Conservation (phyloP, 2,797 vertebrate species). For the Anguilla anguilla region DNA sequence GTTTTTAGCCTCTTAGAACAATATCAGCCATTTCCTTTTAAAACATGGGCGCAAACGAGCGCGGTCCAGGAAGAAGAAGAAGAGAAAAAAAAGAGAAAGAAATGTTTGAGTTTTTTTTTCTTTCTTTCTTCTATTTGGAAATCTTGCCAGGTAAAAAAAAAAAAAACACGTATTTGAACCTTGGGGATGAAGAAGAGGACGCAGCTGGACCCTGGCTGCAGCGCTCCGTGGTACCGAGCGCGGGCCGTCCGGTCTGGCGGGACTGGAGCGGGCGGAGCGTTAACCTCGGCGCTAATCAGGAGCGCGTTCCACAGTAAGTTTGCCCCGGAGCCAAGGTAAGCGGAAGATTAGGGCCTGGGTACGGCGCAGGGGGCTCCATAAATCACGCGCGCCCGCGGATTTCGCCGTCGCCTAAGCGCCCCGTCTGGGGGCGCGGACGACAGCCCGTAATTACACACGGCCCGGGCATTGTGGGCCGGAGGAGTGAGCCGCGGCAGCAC, state of each 20-base stretch:
- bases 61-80: not conserved
- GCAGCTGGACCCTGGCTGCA: not conserved
- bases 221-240: not conserved
- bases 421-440: conserved; percentile 78
- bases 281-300: conserved; percentile 74
- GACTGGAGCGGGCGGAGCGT: conserved; percentile 75
- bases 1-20: not conserved
- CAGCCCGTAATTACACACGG: conserved; percentile 96
- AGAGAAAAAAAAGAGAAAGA: not conserved
- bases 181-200: conserved; percentile 23
- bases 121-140: not conserved
- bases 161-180: conserved; percentile 16
- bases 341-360: conserved; percentile 84
- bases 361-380: conserved; percentile 80
- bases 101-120: not conserved
- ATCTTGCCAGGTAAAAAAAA: conserved; percentile 10
- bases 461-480: conserved; percentile 80
- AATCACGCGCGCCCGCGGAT: conserved; percentile 88
- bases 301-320: conserved; percentile 74
- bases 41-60: conserved; percentile 4
- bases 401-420: conserved; percentile 83
- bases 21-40: not conserved
- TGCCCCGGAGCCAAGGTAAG: conserved; percentile 81
- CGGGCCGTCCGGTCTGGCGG: conserved; percentile 56
- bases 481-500: conserved; percentile 89